Evolutionary conservation across 1,140 invertebrate species (phyloP), one percentile per base, ranked within the genome.

Genomic region (Oryctes rhinoceros): DNA sequence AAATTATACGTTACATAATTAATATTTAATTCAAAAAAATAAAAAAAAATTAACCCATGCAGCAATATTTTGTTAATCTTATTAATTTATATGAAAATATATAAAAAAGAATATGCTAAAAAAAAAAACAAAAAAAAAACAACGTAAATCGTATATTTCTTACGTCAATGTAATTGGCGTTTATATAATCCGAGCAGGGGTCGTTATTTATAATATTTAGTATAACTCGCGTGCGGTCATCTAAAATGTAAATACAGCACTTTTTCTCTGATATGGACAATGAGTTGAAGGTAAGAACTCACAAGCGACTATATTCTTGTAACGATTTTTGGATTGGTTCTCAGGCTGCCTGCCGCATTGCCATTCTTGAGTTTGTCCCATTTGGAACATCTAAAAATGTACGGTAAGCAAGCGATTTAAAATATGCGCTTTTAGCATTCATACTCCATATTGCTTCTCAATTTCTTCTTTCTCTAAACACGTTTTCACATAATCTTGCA

Each of bases 241-340:
- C 94, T 95, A 85, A 62, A 79, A 81, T 30, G 71, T n/a, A 47
- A 47, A 6, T 18, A 48, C 37, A 24, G 7, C 0, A 48, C 15
- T 11, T 20, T 18, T 10, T 44, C 39, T 44, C 9, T 44, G 39
- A 44, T 76, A 24, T 76, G 3, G 11, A 44, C n/a, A 39, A 47
- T 24, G 11, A 24, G 5, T 10, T 35, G 7, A 71, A 35, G 35
- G 3, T 15, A 18, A 59, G 5, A 35, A 86, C 87, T 88, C 89
- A 94, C 93, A 95, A 82, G 94, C 94, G 76, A 94, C 89, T 76
- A 96, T 93, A 86, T 96, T 94, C 49, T 92, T 92, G 85, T 94
- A 96, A 83, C 94, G 90, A 89, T 96, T 95, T 85, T 95, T 95
- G 13, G 90, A 89, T 85, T 94, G 94, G 81, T 93, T 93, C 80